Evolutionary conservation across 2,113 vertebrate species (phyloP).

Genomic region (Atlantisia rogersi): DNA sequence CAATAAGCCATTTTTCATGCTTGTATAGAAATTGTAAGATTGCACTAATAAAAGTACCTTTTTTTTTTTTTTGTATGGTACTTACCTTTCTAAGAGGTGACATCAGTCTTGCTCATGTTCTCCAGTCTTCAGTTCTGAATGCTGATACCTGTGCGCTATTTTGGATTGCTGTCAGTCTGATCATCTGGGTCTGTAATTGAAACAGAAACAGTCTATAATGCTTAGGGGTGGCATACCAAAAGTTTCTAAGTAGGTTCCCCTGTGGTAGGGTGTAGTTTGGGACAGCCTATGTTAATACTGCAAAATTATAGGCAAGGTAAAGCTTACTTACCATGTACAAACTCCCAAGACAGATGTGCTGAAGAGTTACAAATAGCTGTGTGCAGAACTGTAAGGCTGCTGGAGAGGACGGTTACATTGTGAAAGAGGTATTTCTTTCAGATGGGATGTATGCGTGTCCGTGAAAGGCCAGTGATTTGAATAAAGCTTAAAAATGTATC

Average conservation of each 20-base stretch:
- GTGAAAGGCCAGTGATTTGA: neutral
- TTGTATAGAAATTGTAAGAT: neutral
- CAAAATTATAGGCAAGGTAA: neutral
- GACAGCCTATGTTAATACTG: neutral
- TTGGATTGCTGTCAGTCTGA: neutral
- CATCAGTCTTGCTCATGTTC: neutral
- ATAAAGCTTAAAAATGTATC: neutral
- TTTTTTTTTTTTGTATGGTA: neutral
- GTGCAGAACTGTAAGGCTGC: neutral
- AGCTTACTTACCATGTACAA: neutral
- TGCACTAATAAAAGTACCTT: neutral
- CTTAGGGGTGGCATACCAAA: neutral
- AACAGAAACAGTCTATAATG: neutral
- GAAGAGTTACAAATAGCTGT: neutral
- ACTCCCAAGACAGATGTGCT: neutral
- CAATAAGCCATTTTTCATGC: neutral
- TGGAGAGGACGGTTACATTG: rapidly evolving
- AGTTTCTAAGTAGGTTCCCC: neutral
- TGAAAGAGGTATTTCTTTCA: neutral
- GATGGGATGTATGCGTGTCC: neutral
- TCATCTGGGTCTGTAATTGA: neutral
- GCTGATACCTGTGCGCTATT: neutral
- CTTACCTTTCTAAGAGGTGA: neutral
- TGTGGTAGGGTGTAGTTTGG: neutral
- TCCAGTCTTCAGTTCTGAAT: neutral